phyloP scores from a whole-genome alignment of 2,113 vertebrate species.

The Piprites chloris region DNA sequence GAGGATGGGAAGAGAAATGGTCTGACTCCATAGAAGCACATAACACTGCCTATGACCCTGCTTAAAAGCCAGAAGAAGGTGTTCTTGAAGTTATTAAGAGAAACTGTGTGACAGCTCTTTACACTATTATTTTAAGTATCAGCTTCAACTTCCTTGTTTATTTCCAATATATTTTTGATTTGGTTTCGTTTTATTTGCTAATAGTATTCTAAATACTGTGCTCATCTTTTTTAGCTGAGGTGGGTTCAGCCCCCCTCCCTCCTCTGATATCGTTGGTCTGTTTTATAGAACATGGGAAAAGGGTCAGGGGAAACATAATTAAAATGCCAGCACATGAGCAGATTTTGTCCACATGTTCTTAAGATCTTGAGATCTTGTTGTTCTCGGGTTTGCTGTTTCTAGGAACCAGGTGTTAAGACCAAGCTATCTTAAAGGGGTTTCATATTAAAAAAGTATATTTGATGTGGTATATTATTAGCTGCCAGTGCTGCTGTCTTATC shows the following conservation, averaged over 20 bases:
- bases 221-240: constrained; percentile 20
- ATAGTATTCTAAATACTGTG: background rate
- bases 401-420: constrained; percentile 51
- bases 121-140: constrained; percentile 14
- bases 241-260: background rate
- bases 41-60: background rate
- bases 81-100: constrained; percentile 46
- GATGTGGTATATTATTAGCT: constrained; percentile 42
- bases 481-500: background rate
- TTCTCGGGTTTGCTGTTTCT: constrained; percentile 21
- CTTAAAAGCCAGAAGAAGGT: constrained; percentile 24
- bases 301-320: constrained; percentile 63
- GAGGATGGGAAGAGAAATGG: background rate
- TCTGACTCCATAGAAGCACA: background rate
- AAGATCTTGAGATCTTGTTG: constrained; percentile 53
- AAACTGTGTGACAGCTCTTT: constrained; percentile 21
- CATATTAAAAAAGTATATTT: constrained; percentile 27
- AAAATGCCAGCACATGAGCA: constrained; percentile 61
- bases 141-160: background rate
- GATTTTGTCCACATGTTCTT: constrained; percentile 66
- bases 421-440: constrained; percentile 6
- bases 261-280: background rate
- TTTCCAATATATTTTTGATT: constrained; percentile 15
- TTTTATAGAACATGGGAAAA: constrained; percentile 58
- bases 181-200: background rate